Evolutionary conservation across 2,797 vertebrate species (phyloP).

Genomic region (Leptatherina wallacei): DNA sequence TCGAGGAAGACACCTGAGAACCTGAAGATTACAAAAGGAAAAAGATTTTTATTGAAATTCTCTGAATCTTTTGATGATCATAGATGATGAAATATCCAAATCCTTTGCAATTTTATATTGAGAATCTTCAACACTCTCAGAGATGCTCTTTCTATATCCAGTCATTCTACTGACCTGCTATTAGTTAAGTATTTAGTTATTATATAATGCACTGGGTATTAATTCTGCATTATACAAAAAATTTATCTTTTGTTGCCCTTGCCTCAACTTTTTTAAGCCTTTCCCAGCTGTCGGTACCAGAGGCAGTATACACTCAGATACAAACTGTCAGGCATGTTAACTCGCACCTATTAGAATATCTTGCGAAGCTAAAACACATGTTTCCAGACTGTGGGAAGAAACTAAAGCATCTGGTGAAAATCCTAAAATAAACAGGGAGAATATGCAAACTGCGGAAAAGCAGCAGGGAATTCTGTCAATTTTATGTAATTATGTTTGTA

Average conservation of each 20-base stretch:
- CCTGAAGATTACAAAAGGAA: not conserved
- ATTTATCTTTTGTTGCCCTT: not conserved
- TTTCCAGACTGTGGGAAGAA: not conserved
- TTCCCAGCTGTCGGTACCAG: too few species aligned
- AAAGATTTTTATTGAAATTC: not conserved
- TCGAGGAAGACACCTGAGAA: not conserved
- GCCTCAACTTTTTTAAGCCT: not conserved
- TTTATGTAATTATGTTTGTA: not conserved
- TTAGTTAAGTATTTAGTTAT: not conserved
- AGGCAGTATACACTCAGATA: not conserved
- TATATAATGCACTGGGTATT: not conserved
- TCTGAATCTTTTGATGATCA: not conserved
- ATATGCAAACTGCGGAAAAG: not conserved
- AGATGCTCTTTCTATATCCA: not conserved
- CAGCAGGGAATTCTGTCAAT: not conserved
- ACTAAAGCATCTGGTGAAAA: not conserved
- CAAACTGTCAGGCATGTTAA: too few species aligned
- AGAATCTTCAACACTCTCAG: not conserved
- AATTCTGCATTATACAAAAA: not conserved
- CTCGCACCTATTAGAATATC: not conserved
- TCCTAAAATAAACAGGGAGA: not conserved
- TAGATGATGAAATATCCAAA: not conserved
- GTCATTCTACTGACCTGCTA: not conserved
- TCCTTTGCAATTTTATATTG: not conserved
- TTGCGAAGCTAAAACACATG: not conserved